Base-by-base conservation (phyloP, 2,888 invertebrate genomes). In the Hemaris fuciformis region DNA sequence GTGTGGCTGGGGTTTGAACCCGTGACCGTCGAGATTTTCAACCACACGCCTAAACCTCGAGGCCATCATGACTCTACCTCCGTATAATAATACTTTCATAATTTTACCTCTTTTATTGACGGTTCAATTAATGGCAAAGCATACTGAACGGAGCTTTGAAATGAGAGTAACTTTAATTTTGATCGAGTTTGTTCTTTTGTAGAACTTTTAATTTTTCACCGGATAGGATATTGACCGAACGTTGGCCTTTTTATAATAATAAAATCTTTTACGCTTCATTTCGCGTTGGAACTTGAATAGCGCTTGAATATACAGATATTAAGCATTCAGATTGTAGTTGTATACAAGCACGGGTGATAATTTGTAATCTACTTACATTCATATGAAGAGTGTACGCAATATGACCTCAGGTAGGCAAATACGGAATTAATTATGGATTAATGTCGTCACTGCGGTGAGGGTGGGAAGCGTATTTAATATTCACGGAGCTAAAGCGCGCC, bases 381-480 rank as follows among this genome's bases (percentile, higher is more conserved):
- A 34, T 25, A 15, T 38, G 60, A 48, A 41, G 53, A 53, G 48
- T 60, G 23, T 38, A 38, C 38, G 41, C 48, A 23, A 53, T 18
- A 31, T 60, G 57, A 57, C 57, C 34, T 62, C 61, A 46, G 46
- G 45, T 57, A 46, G 13, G 57, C 46, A 67, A 71, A 66, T 67
- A 66, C 58, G 64, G 64, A 65, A 71, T 68, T 69, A 69, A 68
- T 62, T 68, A 64, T 66, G 61, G 63, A 70, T 71, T 68, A 68
- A 71, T 68, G 69, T 67, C 66, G 64, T 64, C 69, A 66, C 45
- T 65, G 64, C 59, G 57, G 63, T 58, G 64, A 65, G 64, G 65
- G 60, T 22, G 64, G 61, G 48, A 63, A 62, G 60, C 57, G 56
- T 60, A 61, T 74, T 72, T 66, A 72, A 73, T 74, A 76, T 78